A percentile compares a stretch with the other conserved stretches of the same genome.
Evolutionary conservation across 1,140 invertebrate genomes (phyloP).

Genomic region (Eulimnadia texana): DNA sequence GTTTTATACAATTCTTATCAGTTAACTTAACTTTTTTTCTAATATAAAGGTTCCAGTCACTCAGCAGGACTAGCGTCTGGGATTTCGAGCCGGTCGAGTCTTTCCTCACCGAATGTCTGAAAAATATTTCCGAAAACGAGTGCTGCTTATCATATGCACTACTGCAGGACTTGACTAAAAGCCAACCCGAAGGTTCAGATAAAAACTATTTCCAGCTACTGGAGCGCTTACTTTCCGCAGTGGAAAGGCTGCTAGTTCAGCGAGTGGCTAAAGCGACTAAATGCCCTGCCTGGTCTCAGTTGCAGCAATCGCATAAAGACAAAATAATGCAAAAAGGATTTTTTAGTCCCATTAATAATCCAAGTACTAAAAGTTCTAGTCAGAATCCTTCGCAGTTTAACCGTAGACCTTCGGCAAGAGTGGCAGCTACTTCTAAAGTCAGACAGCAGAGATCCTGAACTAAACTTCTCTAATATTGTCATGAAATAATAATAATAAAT

Average conservation of each 20-base stretch:
- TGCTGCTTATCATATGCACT: background rate
- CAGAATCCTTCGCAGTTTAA: too few relatives aligned
- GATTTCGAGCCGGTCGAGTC: background rate
- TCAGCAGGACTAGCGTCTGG: background rate
- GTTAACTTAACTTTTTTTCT: too few relatives aligned
- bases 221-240: background rate
- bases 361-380: background rate
- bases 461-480: too few relatives aligned
- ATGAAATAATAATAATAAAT: too few relatives aligned
- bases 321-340: background rate
- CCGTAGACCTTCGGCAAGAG: too few relatives aligned
- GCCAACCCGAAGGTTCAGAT: background rate
- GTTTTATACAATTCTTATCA: too few relatives aligned
- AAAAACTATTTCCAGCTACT: background rate
- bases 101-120: background rate
- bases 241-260: background rate
- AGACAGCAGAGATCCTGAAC: too few relatives aligned
- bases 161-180: background rate
- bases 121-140: background rate
- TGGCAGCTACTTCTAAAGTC: too few relatives aligned
- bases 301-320: background rate
- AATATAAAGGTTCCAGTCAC: background rate
- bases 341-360: background rate
- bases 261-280: background rate
- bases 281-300: background rate